Percentiles rank a stretch among this genome's conserved stretches.
Conservation (phyloP, 2,113 vertebrate species). For the Heliornis fulica region DNA sequence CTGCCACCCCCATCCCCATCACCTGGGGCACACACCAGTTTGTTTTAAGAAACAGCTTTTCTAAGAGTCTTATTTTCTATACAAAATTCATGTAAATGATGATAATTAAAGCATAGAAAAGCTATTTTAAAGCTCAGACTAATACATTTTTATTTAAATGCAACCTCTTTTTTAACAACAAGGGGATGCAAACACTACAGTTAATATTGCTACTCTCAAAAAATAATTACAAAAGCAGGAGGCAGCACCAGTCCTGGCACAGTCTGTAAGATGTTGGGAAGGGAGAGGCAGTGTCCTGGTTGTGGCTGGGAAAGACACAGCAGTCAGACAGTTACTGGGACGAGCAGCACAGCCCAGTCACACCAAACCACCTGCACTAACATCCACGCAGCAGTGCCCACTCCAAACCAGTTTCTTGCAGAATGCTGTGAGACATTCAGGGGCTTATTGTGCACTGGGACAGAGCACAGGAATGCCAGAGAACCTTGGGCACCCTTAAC, state of each 20-base stretch:
- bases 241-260: too few species aligned
- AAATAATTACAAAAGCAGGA: too few species aligned
- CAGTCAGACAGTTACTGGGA: too few species aligned
- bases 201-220: not conserved
- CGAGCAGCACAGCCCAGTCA: too few species aligned
- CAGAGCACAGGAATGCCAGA: not conserved
- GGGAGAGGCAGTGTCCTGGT: not conserved
- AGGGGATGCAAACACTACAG: not conserved
- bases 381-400: not conserved
- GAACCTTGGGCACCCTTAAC: too few species aligned
- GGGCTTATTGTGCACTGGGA: not conserved
- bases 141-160: not conserved
- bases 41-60: not conserved
- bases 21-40: not conserved
- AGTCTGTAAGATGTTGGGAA: not conserved
- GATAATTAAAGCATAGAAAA: not conserved
- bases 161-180: not conserved
- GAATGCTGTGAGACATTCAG: not conserved
- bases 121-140: not conserved
- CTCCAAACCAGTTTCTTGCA: not conserved
- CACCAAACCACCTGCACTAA: not conserved
- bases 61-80: not conserved
- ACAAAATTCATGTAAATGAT: not conserved
- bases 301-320: too few species aligned
- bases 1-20: not conserved